Conservation (phyloP, 2,797 vertebrate genomes). For the Alosa sapidissima region DNA sequence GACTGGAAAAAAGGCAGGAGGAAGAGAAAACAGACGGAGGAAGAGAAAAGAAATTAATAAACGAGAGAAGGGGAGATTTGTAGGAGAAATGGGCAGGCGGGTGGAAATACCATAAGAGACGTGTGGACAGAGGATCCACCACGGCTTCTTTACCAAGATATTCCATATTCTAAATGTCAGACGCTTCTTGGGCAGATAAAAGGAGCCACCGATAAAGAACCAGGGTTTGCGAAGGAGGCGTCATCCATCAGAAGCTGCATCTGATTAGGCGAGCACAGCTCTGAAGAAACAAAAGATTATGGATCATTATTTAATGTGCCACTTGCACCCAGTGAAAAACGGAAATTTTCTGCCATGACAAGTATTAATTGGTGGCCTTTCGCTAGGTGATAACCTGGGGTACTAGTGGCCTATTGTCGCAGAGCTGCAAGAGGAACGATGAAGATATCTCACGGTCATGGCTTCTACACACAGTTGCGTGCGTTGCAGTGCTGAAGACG, state of each 20-base stretch:
- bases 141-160: constrained; percentile 30
- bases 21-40: neutral
- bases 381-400: constrained; percentile 51
- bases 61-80: neutral
- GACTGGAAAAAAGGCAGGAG: constrained; percentile 24
- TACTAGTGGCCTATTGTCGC: constrained; percentile 48
- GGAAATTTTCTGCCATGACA: constrained; percentile 56
- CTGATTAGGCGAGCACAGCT: neutral
- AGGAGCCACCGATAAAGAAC: constrained; percentile 1
- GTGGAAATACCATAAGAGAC: constrained; percentile 7
- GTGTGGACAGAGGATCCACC: constrained; percentile 9
- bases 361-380: constrained; percentile 70
- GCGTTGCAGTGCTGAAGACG: too few species aligned
- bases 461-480: too few species aligned
- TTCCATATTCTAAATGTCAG: constrained; percentile 39
- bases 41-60: neutral
- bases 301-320: constrained; percentile 58
- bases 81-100: neutral
- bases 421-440: constrained; percentile 33
- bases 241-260: neutral
- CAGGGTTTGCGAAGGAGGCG: neutral
- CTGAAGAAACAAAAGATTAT: constrained; percentile 51
- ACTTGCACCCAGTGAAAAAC: constrained; percentile 54
- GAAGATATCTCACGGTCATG: constrained; percentile 20
- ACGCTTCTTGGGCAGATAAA: constrained; percentile 4